These are phyloP conservation scores for Hyphantria cunea DNA, from an alignment of 1,140 invertebrate species.

Conservation along the genomic window DNA sequence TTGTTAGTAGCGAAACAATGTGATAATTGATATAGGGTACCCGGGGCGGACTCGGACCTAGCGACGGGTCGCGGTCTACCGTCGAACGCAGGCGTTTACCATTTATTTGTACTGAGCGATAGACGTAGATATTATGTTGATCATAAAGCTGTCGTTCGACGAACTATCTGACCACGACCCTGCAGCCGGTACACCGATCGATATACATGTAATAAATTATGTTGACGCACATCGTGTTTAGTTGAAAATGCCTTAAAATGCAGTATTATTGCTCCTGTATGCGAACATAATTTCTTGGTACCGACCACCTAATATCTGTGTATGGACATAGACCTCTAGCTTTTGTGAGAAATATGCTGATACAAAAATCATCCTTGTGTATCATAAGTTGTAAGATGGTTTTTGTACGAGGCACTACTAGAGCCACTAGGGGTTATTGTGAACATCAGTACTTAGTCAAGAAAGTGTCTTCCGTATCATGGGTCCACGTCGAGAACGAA, in stretches of 20 bases:
- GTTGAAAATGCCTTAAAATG: constrained; percentile 1
- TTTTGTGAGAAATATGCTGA: too few species aligned
- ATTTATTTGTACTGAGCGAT: constrained; percentile 10
- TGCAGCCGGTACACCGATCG: background rate
- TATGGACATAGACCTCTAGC: too few species aligned
- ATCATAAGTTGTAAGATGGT: too few species aligned
- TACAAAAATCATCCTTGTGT: too few species aligned
- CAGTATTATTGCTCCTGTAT: background rate
- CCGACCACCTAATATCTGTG: too few species aligned
- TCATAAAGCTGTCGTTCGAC: constrained; percentile 1
- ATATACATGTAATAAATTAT: background rate
- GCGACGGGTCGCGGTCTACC: background rate
- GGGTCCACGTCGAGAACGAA: too few species aligned
- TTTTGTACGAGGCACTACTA: too few species aligned
- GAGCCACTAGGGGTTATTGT: too few species aligned
- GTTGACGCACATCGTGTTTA: constrained; percentile 19
- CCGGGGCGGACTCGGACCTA: constrained; percentile 51
- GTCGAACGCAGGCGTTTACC: constrained; percentile 5
- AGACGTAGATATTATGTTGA: constrained; percentile 6
- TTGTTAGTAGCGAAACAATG: constrained; percentile 61
- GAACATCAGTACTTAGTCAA: too few species aligned
- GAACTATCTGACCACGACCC: background rate
- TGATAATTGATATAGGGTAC: constrained; percentile 71
- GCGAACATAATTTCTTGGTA: too few species aligned
- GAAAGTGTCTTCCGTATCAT: too few species aligned